Evolutionary conservation across 2,888 invertebrate genomes (phyloP).

Genomic region (Lissonota sp.): DNA sequence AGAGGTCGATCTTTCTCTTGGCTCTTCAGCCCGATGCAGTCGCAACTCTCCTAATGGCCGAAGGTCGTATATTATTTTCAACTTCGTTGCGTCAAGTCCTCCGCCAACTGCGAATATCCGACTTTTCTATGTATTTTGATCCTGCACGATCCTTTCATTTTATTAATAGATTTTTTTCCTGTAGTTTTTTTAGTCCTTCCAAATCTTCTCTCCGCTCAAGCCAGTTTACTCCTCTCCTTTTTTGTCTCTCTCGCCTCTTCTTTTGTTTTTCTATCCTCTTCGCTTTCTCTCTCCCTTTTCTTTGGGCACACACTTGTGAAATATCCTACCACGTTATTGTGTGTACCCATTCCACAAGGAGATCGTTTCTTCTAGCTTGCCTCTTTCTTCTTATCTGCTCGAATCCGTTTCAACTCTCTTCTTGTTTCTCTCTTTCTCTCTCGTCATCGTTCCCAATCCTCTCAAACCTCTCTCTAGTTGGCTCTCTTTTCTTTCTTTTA

Average conservation of each 20-base stretch:
- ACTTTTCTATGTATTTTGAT: conserved; percentile 43
- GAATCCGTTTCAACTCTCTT: conserved; percentile 56
- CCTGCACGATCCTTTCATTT: conserved; percentile 40
- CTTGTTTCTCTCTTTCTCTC: conserved; percentile 1
- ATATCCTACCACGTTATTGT: conserved; percentile 63
- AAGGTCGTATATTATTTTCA: conserved; percentile 43
- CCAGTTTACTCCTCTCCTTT: conserved; percentile 51
- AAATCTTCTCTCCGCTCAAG: conserved; percentile 36
- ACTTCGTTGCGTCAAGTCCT: conserved; percentile 25
- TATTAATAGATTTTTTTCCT: conserved; percentile 25
- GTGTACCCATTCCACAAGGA: conserved; percentile 56
- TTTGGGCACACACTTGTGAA: conserved; percentile 49
- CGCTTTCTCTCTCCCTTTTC: conserved; percentile 33
- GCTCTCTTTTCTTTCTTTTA: conserved; percentile 11
- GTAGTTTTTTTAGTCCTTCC: conserved; percentile 34
- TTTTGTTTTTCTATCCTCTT: conserved; percentile 33
- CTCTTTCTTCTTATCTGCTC: conserved; percentile 61
- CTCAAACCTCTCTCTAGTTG: conserved; percentile 35
- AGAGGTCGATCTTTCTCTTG: not conserved
- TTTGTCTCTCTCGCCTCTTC: conserved; percentile 24
- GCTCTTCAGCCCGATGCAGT: not conserved
- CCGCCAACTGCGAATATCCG: conserved; percentile 33
- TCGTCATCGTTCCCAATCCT: conserved; percentile 27
- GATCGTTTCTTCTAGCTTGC: conserved; percentile 51
- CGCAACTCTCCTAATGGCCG: conserved; percentile 27